These are phyloP conservation scores for Conus betulinus DNA, from an alignment of 1,140 invertebrate species.

Conservation along the genomic window DNA sequence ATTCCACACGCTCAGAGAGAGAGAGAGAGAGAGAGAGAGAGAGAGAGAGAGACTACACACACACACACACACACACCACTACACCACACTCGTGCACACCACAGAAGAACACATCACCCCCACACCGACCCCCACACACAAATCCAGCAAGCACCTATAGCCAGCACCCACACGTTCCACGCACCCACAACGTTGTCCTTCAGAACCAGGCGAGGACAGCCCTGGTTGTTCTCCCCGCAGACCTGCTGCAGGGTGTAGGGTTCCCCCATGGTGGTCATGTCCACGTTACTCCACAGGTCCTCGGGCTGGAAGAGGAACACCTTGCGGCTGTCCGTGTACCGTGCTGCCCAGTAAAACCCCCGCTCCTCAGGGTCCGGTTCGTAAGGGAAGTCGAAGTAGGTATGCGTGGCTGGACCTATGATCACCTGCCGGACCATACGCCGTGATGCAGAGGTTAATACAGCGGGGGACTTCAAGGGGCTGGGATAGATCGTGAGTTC, in stretches of 20 bases:
- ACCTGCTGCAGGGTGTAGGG: constrained; percentile 49
- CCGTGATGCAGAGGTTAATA: neutral
- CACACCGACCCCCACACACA: neutral
- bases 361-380: constrained; percentile 70
- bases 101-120: neutral
- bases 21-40: too few species aligned
- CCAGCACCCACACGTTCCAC: neutral
- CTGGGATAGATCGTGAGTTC: too few species aligned
- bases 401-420: constrained; percentile 65
- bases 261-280: constrained; percentile 55
- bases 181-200: constrained; percentile 67
- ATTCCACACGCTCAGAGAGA: too few species aligned
- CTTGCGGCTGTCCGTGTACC: constrained; percentile 59
- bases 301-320: constrained; percentile 61
- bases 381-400: constrained; percentile 72
- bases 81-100: neutral
- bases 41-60: neutral
- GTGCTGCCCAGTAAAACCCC: constrained; percentile 69
- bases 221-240: constrained; percentile 45
- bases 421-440: constrained; percentile 60
- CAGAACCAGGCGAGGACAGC: constrained; percentile 53
- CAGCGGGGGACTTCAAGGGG: neutral
- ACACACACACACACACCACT: neutral
- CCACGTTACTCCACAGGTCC: constrained; percentile 62
- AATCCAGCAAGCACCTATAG: neutral